Base-by-base conservation (phyloP, 2,797 vertebrate genomes). In the Prionace glauca region DNA sequence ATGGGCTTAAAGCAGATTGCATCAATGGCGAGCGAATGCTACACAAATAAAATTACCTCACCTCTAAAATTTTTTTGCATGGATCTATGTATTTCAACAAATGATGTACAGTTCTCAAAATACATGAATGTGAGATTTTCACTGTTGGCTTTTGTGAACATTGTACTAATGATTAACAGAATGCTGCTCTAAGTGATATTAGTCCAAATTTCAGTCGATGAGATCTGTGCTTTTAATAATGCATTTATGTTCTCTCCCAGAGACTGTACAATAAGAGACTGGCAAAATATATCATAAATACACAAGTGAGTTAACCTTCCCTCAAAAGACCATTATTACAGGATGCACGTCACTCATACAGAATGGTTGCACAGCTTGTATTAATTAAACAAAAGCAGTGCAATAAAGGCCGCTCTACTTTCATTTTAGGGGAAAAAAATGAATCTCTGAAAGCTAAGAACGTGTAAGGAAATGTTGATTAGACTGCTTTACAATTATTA, bases 401-500 rank as follows among this genome's bases (percentile, higher is more conserved):
- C 50, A 74, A 95, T 74, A 95, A 95, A 60, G 71, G 77, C 9
- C 67, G 26, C 72, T 74, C 26, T 29, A 95, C 71, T 95, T 95
- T 56, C 36, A 95, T 95, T 95, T 95, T 45, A 12, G 45, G 41
- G 26, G 69, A 95, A 72, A 50, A 56, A 94, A 45, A 16, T 74
- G 50, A 69, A 77, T 95, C 71, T 56, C 93, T 74, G 93, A 74
- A 95, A 95, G 41, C 71, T 95, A 72, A 95, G 93, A 95, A 95
- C 74, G 93, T 95, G 67, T 77, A 77, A 95, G 93, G 93, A 95
- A 95, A 95, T 95, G 93, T 95, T 74, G 71, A 95, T 95, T 72
- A 32, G 93, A 29, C 93, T 74, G 50, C 29, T 77, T 95, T 77
- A 72, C 93, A 95, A 95, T 77, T 32, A 74, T 74, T 95, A 74